These are phyloP conservation scores for Wiebesia pumilae DNA, from an alignment of 1,140 invertebrate species.

Conservation along the genomic window DNA sequence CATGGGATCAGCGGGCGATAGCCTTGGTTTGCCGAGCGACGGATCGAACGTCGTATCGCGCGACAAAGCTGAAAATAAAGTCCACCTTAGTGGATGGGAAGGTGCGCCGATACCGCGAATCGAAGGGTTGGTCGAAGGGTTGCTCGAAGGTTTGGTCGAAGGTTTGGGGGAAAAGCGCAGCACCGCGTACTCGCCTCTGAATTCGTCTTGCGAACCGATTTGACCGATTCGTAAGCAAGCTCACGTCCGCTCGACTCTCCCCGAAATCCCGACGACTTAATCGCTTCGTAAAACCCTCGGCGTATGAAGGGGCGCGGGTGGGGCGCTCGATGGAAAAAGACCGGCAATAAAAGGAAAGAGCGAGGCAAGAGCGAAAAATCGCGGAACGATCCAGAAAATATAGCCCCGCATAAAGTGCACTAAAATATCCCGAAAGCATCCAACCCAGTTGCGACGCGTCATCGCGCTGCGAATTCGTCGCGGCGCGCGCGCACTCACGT, in stretches of 20 bases:
- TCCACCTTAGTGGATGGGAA: not conserved
- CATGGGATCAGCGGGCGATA: not conserved
- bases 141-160: too few relatives aligned
- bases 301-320: not conserved
- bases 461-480: constrained; percentile 1
- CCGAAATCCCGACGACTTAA: too few relatives aligned
- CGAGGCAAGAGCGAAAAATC: not conserved
- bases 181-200: too few relatives aligned
- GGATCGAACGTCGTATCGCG: not conserved
- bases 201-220: too few relatives aligned
- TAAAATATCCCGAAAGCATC: not conserved
- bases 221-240: too few relatives aligned
- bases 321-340: not conserved
- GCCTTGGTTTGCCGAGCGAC: too few relatives aligned
- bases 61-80: not conserved
- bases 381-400: not conserved
- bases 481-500: not conserved
- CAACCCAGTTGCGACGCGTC: not conserved
- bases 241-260: too few relatives aligned
- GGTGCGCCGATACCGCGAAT: too few relatives aligned
- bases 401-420: not conserved
- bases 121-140: too few relatives aligned
- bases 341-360: not conserved
- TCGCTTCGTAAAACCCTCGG: not conserved
- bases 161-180: not conserved